Base-by-base conservation (phyloP, 2,888 invertebrate genomes). In the Lacanobia wlatinum region DNA sequence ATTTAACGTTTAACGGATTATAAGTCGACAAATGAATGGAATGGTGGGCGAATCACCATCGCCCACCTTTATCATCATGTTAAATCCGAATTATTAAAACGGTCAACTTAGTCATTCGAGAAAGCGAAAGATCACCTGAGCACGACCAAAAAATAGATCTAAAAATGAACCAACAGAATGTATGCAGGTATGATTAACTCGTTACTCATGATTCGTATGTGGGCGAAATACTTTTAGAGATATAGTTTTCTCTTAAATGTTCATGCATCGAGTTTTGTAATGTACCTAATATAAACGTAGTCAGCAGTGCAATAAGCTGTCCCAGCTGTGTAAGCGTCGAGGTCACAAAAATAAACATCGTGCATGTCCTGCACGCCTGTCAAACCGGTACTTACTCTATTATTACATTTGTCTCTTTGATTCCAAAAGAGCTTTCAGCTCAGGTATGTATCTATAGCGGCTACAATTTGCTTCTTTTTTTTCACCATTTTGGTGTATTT, bases 31-130 rank as follows among this genome's bases (percentile, higher is more conserved):
- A 77, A 80, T 76, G 56, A 63, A 78, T 70, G 55, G 63, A 70
- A 58, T 68, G 52, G 80, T 80, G 76, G 80, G 79, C 63, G 82
- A 69, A 43, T 55, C 5, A 6, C 14, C 0, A 53, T 75, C 72
- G 72, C 72, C 73, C 66, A 73, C 75, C 61, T 28, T n/a, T 55
- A 83, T 65, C 70, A 82, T 68, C 48, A 64, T 60, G 70, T 63
- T 72, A 58, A 74, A 70, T 75, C 48, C 61, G 18, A 74, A 84
- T 55, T 43, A 66, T 68, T 73, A 68, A 62, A 73, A 63, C 65
- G 62, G 61, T 63, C 69, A 70, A 73, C 77, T 86, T 76, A 83
- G 81, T 81, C 83, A 85, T 83, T 79, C 69, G 82, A 73, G 84
- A 85, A 85, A 85, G 84, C 80, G 73, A 75, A 71, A 72, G 73